These are phyloP conservation scores for Pongo abelii DNA, from an alignment of 2,113 vertebrate genomes.

Conservation along the genomic window DNA sequence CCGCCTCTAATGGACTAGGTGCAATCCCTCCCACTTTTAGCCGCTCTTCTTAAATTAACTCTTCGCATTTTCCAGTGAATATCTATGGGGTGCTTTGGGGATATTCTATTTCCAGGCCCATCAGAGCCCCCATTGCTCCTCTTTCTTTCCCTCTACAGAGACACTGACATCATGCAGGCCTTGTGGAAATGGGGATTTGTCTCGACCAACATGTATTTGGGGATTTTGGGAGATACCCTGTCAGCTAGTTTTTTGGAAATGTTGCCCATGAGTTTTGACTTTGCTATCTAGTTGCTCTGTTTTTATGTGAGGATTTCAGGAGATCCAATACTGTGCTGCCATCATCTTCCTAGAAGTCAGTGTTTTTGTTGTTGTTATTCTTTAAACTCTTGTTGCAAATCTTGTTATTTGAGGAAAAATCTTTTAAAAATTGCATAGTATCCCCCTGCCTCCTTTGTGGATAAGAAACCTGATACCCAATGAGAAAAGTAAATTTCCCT, in stretches of 20 bases:
- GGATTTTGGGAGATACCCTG: not conserved
- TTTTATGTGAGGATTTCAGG: not conserved
- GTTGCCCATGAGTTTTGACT: not conserved
- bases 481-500: not conserved
- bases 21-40: not conserved
- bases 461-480: not conserved
- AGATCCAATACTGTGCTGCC: not conserved
- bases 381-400: not conserved
- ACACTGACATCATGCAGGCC: not conserved
- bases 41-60: not conserved
- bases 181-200: not conserved
- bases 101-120: not conserved
- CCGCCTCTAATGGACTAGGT: not conserved
- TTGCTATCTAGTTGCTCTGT: not conserved
- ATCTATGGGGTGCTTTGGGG: no score
- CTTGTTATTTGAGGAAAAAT: not conserved
- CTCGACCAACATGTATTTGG: not conserved
- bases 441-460: not conserved
- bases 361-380: not conserved
- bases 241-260: not conserved
- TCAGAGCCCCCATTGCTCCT: not conserved
- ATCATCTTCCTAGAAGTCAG: not conserved
- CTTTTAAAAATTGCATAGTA: not conserved
- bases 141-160: not conserved
- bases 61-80: not conserved